Evolutionary conservation across 2,797 vertebrate species (phyloP).

Genomic region (Sebastes reedi): DNA sequence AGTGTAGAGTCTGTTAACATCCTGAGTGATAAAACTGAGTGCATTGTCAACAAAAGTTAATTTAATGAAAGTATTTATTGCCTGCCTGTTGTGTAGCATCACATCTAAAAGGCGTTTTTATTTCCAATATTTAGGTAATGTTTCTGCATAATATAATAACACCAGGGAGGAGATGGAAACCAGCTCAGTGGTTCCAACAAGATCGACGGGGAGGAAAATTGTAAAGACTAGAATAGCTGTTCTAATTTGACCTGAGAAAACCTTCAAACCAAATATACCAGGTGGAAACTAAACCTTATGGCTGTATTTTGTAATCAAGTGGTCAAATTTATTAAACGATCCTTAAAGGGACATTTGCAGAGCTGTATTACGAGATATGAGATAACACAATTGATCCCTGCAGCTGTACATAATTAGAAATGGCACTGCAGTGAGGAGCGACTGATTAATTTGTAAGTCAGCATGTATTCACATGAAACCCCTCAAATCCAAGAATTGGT

Average conservation of each 20-base stretch:
- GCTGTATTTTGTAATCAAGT: not conserved
- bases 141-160: not conserved
- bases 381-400: not conserved
- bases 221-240: too few relatives aligned
- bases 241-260: not conserved
- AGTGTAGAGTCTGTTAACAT: fast-evolving
- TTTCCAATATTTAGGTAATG: not conserved
- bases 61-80: not conserved
- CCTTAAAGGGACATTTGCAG: not conserved
- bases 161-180: not conserved
- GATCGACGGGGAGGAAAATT: not conserved
- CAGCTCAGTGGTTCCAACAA: not conserved
- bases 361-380: not conserved
- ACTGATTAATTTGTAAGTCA: constrained; percentile 22
- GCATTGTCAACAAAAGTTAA: not conserved
- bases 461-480: not conserved
- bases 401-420: constrained; percentile 1
- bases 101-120: not conserved
- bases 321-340: not conserved
- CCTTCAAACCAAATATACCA: not conserved
- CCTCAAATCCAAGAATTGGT: not conserved
- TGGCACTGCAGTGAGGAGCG: not conserved
- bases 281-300: not conserved
- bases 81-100: fast-evolving
- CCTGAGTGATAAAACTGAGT: fast-evolving